Conservation (phyloP, 2,113 vertebrate species). For the Ia io region DNA sequence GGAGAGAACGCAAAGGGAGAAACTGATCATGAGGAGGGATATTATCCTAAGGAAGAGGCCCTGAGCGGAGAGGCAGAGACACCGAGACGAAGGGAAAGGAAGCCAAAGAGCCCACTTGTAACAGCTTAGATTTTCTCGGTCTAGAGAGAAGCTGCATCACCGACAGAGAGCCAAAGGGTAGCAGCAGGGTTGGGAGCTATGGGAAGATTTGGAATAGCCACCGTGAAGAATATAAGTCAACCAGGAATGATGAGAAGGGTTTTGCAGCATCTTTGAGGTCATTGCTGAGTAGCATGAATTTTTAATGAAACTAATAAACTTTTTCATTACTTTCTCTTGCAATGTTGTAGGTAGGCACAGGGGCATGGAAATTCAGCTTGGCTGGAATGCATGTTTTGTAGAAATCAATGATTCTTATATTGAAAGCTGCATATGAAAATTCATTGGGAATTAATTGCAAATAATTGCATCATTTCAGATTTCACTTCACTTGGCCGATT, state of each 20-base stretch:
- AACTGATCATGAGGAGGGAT: background rate
- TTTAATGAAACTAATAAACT: slow-evolving; percentile 9
- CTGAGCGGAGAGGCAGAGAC: background rate
- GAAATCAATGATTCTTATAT: background rate
- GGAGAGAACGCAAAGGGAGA: background rate
- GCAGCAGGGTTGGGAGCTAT: background rate
- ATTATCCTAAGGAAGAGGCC: background rate
- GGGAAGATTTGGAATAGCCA: background rate
- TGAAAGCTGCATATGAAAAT: background rate
- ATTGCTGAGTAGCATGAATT: background rate
- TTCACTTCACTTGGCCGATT: background rate
- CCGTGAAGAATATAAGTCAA: background rate
- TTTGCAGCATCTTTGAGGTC: background rate
- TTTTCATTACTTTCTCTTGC: background rate
- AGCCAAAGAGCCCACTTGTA: background rate
- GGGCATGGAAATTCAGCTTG: background rate
- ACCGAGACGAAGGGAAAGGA: background rate
- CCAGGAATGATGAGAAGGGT: background rate
- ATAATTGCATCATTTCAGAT: background rate
- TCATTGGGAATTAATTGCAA: background rate
- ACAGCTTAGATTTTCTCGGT: background rate
- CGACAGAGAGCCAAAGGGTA: background rate
- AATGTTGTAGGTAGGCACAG: background rate
- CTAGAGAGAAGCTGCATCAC: background rate
- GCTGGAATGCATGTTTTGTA: background rate